Percentiles rank a stretch among this genome's conserved stretches.
Conservation (phyloP, 2,888 invertebrate genomes). For the Zaprionus obscuricornis region DNA sequence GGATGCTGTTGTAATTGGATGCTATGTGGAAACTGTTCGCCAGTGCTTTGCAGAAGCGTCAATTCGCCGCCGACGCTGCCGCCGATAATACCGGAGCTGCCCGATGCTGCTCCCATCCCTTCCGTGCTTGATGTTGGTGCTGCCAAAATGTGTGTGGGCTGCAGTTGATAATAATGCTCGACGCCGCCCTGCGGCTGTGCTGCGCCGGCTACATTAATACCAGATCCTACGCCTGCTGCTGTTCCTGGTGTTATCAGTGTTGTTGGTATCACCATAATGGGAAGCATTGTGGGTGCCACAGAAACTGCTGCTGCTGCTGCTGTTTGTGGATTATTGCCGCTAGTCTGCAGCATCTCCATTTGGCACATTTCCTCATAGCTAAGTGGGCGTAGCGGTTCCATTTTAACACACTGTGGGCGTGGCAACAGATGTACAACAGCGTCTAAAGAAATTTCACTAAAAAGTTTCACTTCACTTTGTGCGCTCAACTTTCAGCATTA, state of each 20-base stretch:
- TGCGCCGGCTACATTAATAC: constrained; percentile 47
- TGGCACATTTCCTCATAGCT: constrained; percentile 83
- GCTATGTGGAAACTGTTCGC: constrained; percentile 69
- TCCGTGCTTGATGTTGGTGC: constrained; percentile 51
- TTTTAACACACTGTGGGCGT: constrained; percentile 42
- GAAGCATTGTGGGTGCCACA: constrained; percentile 77
- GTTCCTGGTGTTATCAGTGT: constrained; percentile 67
- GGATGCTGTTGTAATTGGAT: constrained; percentile 60
- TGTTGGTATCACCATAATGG: constrained; percentile 83
- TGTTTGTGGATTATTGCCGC: constrained; percentile 28
- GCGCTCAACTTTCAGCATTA: neutral
- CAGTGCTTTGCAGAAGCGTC: constrained; percentile 59
- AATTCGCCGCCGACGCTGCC: constrained; percentile 62
- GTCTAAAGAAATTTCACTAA: constrained; percentile 8
- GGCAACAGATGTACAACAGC: constrained; percentile 14
- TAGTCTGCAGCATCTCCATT: constrained; percentile 80
- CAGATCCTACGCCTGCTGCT: constrained; percentile 30
- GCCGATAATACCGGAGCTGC: constrained; percentile 12
- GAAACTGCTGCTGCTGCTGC: constrained; percentile 38
- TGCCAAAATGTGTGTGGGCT: constrained; percentile 77
- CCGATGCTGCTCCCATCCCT: constrained; percentile 38
- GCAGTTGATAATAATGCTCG: constrained; percentile 79
- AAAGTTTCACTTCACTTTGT: constrained; percentile 7
- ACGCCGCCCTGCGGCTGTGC: constrained; percentile 41
- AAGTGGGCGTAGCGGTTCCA: constrained; percentile 81